A percentile compares a stretch with the other conserved stretches of the same genome.
Conservation (phyloP, 1,140 invertebrate genomes). For the silkworm (Bombyx mori) region ASM3026992v2 NC_085112.1:8549501-8550000, state of each 20-base stretch:
- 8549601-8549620: no score
- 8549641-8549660: not conserved
- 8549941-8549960: no score
- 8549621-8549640: not conserved
- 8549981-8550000: no score
- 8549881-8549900: not conserved
- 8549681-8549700: conserved; percentile 33
- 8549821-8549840: conserved; percentile 34
- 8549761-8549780: conserved; percentile 51
- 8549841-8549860: conserved; percentile 26
- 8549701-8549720: conserved; percentile 55
- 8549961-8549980: no score
- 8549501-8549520: no score
- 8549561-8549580: no score
- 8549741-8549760: conserved; percentile 60
- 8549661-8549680: conserved; percentile 3
- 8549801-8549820: conserved; percentile 48
- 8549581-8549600: no score
- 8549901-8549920: no score
- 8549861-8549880: conserved; percentile 23
- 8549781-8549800: conserved; percentile 60
- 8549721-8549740: conserved; percentile 51
- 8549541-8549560: no score
- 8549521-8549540: no score
- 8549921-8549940: no score